A percentile compares a stretch with the other conserved stretches of the same genome.
These are phyloP conservation scores for Cettia cetti DNA, from an alignment of 2,113 vertebrate genomes.

Conservation along the genomic window DNA sequence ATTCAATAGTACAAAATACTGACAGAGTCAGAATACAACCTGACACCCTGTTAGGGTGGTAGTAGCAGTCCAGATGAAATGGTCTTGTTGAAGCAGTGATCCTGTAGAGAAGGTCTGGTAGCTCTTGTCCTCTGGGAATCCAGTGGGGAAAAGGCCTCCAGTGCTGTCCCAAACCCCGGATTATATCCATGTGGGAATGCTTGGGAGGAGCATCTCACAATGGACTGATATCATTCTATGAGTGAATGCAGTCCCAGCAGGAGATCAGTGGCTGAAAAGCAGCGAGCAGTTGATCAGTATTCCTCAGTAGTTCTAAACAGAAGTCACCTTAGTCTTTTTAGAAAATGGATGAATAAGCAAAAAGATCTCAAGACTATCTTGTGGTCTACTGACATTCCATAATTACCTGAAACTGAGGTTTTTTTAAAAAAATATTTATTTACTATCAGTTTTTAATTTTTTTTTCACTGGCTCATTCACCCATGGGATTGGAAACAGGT, in stretches of 20 bases:
- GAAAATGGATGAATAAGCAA: conserved; percentile 9
- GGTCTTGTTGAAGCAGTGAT: too few species aligned
- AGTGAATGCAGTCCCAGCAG: neutral
- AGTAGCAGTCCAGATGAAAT: too few species aligned
- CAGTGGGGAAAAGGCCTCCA: too few species aligned
- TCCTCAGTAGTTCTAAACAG: neutral
- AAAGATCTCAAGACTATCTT: neutral
- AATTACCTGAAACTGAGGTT: neutral
- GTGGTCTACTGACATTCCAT: neutral
- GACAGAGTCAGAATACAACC: too few species aligned
- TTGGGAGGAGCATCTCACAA: too few species aligned
- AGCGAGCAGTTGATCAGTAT: neutral
- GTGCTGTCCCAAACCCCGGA: too few species aligned
- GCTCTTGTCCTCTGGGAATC: too few species aligned
- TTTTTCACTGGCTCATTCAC: neutral
- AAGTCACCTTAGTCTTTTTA: neutral
- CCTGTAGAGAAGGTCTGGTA: too few species aligned
- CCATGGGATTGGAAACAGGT: neutral
- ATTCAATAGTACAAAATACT: too few species aligned
- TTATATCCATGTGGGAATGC: too few species aligned
- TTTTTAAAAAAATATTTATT: neutral
- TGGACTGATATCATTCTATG: too few species aligned
- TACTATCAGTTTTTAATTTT: neutral
- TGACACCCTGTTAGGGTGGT: too few species aligned
- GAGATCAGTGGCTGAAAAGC: neutral